phyloP scores from a whole-genome alignment of 2,113 vertebrate genomes.

The Aptenodytes patagonicus region DNA sequence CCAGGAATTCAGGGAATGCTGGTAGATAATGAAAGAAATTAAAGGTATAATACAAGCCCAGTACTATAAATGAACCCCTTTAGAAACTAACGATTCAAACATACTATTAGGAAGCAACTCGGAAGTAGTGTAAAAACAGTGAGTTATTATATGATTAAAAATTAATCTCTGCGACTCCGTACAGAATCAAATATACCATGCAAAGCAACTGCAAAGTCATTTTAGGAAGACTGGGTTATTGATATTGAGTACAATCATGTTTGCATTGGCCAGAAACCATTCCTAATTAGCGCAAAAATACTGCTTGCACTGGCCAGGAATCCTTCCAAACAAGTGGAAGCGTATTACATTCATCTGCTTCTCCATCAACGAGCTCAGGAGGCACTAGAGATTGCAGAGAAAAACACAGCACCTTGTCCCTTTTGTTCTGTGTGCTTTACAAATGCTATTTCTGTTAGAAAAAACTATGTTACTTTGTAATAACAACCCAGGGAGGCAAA shows the following conservation, averaged over 20 bases:
- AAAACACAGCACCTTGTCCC: not conserved
- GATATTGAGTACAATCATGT: not conserved
- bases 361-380: not conserved
- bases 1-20: not conserved
- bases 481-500: not conserved
- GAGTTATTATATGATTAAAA: not conserved
- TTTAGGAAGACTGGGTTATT: not conserved
- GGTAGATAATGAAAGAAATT: constrained; percentile 34
- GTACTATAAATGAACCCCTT: not conserved
- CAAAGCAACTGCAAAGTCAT: not conserved
- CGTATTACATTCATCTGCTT: not conserved
- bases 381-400: not conserved
- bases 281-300: not conserved
- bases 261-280: constrained; percentile 6
- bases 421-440: not conserved
- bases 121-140: not conserved
- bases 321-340: not conserved
- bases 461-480: not conserved
- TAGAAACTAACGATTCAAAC: not conserved
- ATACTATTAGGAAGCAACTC: not conserved
- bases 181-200: not conserved
- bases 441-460: not conserved
- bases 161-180: not conserved
- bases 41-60: constrained; percentile 14
- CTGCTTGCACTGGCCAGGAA: not conserved